Conservation (phyloP, 2,888 invertebrate species). For the Hypercompe scribonia region DNA sequence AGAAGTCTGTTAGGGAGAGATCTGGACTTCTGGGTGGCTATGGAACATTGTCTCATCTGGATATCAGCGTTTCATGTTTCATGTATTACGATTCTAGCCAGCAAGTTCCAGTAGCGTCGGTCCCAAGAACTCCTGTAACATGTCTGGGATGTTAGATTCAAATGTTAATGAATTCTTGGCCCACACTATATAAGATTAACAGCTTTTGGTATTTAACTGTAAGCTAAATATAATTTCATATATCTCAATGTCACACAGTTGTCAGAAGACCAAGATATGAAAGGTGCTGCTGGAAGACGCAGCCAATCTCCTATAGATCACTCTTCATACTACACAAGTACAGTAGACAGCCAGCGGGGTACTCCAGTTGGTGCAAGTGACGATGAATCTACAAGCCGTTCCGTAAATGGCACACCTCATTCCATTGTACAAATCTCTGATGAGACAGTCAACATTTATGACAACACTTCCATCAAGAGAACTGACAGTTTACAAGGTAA, state of each 20-base stretch:
- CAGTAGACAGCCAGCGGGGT: constrained; percentile 75
- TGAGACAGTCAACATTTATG: constrained; percentile 77
- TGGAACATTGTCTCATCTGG: too few species aligned
- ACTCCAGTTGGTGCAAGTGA: constrained; percentile 83
- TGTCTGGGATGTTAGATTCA: too few species aligned
- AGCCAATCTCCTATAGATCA: constrained; percentile 80
- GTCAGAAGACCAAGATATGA: constrained; percentile 83
- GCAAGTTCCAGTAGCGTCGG: too few species aligned
- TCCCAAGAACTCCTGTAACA: too few species aligned
- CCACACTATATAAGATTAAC: too few species aligned
- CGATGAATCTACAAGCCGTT: constrained; percentile 80
- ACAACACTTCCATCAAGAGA: constrained; percentile 76
- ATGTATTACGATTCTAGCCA: too few species aligned
- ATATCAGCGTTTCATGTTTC: too few species aligned
- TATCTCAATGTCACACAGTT: constrained; percentile 62
- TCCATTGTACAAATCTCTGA: constrained; percentile 90
- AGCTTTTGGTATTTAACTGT: neutral
- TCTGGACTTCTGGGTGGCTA: too few species aligned
- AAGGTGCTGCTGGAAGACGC: constrained; percentile 76
- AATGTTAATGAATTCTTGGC: too few species aligned
- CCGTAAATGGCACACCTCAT: constrained; percentile 88
- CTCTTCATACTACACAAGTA: constrained; percentile 66
- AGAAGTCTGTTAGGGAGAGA: too few species aligned
- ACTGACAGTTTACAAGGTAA: constrained; percentile 82
- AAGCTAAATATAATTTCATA: neutral